These are phyloP conservation scores for Idaea dimidiata DNA, from an alignment of 2,888 invertebrate species.

Conservation along the genomic window DNA sequence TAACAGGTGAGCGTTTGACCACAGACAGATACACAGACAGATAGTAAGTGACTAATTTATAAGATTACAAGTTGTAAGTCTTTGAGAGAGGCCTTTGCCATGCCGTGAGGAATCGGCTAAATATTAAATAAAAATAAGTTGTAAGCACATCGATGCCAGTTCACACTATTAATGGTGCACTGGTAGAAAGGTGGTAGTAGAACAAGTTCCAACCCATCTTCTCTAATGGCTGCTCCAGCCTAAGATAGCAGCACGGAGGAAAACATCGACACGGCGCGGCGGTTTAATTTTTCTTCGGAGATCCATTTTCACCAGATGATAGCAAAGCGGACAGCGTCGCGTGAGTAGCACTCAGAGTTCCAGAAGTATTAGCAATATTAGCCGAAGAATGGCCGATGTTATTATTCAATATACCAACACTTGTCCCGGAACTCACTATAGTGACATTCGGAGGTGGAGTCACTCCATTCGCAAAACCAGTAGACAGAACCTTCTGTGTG, in stretches of 20 bases:
- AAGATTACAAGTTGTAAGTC: too few relatives aligned
- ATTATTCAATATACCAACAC: constrained; percentile 52
- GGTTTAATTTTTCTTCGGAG: constrained; percentile 25
- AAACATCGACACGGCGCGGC: neutral
- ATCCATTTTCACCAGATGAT: constrained; percentile 44
- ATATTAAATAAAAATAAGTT: too few relatives aligned
- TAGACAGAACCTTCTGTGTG: constrained; percentile 71
- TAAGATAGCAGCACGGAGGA: too few relatives aligned
- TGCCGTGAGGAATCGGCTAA: too few relatives aligned
- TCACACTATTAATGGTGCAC: too few relatives aligned
- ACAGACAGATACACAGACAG: too few relatives aligned
- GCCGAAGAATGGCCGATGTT: constrained; percentile 46
- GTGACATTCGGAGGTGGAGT: constrained; percentile 73
- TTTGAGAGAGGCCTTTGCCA: too few relatives aligned
- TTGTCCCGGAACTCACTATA: constrained; percentile 70
- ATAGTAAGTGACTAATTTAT: too few relatives aligned
- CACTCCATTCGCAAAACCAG: constrained; percentile 69
- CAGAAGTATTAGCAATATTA: constrained; percentile 58
- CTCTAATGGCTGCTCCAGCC: too few relatives aligned
- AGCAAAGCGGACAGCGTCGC: constrained; percentile 72
- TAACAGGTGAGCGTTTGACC: too few relatives aligned
- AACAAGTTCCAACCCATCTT: too few relatives aligned
- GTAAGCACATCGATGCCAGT: too few relatives aligned
- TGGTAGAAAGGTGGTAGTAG: constrained; percentile 8
- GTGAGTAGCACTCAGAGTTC: constrained; percentile 73